phyloP scores from a whole-genome alignment of 2,888 invertebrate species.

The Nyleta sp. region DNA sequence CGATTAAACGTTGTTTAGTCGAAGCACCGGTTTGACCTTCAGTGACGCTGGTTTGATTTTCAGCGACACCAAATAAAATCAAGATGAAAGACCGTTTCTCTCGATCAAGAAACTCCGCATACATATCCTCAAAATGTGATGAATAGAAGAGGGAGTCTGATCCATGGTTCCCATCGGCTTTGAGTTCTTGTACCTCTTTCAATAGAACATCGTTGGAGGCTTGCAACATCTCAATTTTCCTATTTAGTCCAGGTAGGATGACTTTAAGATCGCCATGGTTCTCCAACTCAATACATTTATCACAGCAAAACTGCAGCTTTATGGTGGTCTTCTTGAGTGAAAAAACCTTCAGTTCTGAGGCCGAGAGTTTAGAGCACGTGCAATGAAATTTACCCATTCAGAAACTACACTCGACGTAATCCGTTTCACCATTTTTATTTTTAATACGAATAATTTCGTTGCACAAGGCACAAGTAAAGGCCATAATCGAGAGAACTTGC shows the following conservation, averaged over 20 bases:
- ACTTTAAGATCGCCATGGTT: neutral
- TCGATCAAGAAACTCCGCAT: neutral
- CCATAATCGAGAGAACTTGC: too few species aligned
- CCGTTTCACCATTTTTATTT: constrained; percentile 3
- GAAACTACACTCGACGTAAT: neutral
- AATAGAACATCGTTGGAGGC: neutral
- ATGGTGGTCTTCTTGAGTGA: constrained; percentile 4
- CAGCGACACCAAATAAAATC: too few species aligned
- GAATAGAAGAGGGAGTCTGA: neutral
- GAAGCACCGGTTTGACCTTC: neutral
- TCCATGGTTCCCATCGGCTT: neutral
- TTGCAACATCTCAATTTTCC: neutral
- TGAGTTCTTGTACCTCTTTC: constrained; percentile 1
- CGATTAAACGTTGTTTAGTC: too few species aligned
- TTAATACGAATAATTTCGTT: constrained; percentile 8
- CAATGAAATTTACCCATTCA: constrained; percentile 2
- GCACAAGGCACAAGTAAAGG: too few species aligned
- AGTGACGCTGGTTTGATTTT: neutral
- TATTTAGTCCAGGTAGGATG: neutral
- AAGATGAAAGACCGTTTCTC: too few species aligned
- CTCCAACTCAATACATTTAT: neutral
- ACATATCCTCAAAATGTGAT: neutral
- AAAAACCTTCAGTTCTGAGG: constrained; percentile 13
- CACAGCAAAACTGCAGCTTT: constrained; percentile 2
- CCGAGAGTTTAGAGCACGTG: neutral